phyloP scores from a whole-genome alignment of 2,797 vertebrate species.

The Coluber constrictor region DNA sequence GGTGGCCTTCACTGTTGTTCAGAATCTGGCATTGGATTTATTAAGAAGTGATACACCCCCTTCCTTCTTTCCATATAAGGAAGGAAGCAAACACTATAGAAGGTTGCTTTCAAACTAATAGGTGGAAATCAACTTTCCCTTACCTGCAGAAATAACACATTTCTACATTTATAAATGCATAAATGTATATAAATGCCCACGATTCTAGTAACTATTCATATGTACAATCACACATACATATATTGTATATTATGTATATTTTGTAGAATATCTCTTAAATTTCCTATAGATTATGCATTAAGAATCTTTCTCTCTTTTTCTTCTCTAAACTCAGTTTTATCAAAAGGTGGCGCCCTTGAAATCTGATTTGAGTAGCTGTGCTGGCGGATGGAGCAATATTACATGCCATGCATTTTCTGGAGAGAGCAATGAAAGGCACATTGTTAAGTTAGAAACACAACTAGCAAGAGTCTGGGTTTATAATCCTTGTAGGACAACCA shows the following conservation, averaged over 20 bases:
- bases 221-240: neutral
- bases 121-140: fast-evolving
- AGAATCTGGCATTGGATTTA: neutral
- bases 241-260: neutral
- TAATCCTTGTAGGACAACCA: constrained; percentile 18
- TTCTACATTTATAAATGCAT: neutral
- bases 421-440: neutral
- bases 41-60: neutral
- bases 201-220: neutral
- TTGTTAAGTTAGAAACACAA: constrained; percentile 20
- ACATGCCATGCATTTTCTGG: neutral
- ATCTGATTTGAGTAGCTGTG: constrained; percentile 16
- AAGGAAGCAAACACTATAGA: neutral
- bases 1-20: neutral
- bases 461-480: constrained; percentile 24
- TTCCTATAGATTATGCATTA: neutral
- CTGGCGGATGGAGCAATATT: constrained; percentile 14
- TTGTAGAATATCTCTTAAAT: neutral
- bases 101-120: neutral
- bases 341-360: constrained; percentile 50
- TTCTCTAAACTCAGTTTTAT: neutral
- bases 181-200: neutral
- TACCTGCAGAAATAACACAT: neutral
- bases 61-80: neutral
- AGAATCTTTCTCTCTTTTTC: neutral